Evolutionary conservation across 2,888 invertebrate species (phyloP).

Genomic region (Cephus runcator): DNA sequence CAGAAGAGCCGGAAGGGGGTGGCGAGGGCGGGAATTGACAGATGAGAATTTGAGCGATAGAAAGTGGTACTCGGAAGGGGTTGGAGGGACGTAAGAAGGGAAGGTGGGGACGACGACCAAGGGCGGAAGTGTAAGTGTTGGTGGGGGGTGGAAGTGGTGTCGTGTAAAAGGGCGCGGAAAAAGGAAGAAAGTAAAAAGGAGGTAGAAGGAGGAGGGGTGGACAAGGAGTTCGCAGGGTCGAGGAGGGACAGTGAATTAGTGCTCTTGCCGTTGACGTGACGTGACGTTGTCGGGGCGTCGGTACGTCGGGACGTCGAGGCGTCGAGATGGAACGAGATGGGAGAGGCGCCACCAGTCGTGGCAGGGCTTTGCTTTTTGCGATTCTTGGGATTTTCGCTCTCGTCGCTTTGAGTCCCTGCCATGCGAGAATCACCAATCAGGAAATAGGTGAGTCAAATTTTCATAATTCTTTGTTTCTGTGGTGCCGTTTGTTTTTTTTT

Average conservation of each 20-base stretch:
- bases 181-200: slow-evolving; percentile 10
- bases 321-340: slow-evolving; percentile 48
- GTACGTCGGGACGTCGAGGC: slow-evolving; percentile 36
- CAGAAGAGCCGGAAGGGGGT: not conserved
- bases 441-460: slow-evolving; percentile 56
- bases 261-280: slow-evolving; percentile 36
- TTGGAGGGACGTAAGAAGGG: slow-evolving; percentile 9
- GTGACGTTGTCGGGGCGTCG: slow-evolving; percentile 42
- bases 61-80: slow-evolving; percentile 38
- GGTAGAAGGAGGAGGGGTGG: slow-evolving; percentile 14
- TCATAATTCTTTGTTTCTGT: not conserved
- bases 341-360: slow-evolving; percentile 21
- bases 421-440: slow-evolving; percentile 56
- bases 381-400: slow-evolving; percentile 33
- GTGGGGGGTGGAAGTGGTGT: slow-evolving; percentile 1
- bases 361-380: slow-evolving; percentile 4
- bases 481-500: not conserved
- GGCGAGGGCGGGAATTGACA: slow-evolving; percentile 29
- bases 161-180: not conserved
- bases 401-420: slow-evolving; percentile 31
- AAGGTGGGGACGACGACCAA: slow-evolving; percentile 4
- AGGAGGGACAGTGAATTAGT: slow-evolving; percentile 26
- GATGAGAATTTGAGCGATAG: slow-evolving; percentile 44
- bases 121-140: slow-evolving; percentile 15
- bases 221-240: not conserved